Conservation (phyloP, 1,140 invertebrate genomes). For the Saccostrea cuccullata region DNA sequence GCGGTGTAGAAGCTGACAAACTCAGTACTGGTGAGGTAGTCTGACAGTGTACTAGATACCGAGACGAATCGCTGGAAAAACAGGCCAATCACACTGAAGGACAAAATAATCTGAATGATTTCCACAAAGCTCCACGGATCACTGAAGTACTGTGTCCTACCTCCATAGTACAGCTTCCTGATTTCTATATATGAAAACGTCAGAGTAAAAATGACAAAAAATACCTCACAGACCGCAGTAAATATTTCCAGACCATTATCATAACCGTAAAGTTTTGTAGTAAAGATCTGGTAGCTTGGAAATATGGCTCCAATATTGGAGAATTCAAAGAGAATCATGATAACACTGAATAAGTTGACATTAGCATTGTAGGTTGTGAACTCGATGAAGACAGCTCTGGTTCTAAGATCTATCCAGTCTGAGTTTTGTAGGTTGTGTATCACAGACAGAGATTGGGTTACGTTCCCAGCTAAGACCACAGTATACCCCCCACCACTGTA, state of each 20-base stretch:
- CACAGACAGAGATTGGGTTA: conserved; percentile 15
- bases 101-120: conserved; percentile 57
- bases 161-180: conserved; percentile 39
- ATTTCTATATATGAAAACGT: conserved; percentile 55
- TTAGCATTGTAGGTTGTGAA: conserved; percentile 81
- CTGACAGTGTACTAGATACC: conserved; percentile 52
- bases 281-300: conserved; percentile 57
- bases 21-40: conserved; percentile 43
- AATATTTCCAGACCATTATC: conserved; percentile 47
- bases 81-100: conserved; percentile 58
- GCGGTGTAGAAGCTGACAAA: conserved; percentile 66
- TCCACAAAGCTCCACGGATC: conserved; percentile 61
- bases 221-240: conserved; percentile 50
- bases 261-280: conserved; percentile 57
- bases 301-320: conserved; percentile 50
- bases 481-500: conserved; percentile 66
- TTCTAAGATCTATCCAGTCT: conserved; percentile 80
- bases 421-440: conserved; percentile 50
- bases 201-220: conserved; percentile 53
- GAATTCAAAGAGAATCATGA: conserved; percentile 64
- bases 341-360: conserved; percentile 71
- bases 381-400: conserved; percentile 80
- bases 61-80: conserved; percentile 61
- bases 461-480: conserved; percentile 38
- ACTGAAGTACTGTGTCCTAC: conserved; percentile 47